Conservation (phyloP, 2,797 vertebrate genomes). For the Rallus crepitans region DNA sequence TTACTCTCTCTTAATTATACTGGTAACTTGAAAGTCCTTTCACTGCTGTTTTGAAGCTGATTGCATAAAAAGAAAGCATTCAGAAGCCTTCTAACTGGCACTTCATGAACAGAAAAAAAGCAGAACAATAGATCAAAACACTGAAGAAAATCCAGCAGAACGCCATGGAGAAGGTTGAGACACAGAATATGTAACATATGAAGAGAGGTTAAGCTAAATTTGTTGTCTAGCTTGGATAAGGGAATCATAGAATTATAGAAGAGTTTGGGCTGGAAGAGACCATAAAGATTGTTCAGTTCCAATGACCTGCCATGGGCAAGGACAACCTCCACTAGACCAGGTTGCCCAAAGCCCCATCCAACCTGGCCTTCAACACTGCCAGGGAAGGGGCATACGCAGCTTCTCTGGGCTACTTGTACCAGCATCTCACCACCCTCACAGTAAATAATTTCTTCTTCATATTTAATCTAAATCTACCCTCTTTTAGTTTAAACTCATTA, state of each 20-base stretch:
- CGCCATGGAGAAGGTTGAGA: background rate
- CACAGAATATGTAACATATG: background rate
- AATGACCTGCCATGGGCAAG: too few relatives aligned
- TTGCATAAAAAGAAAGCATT: background rate
- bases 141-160: background rate
- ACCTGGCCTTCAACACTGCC: too few relatives aligned
- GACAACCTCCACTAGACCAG: too few relatives aligned
- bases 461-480: too few relatives aligned
- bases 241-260: background rate
- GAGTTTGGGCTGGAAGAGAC: too few relatives aligned
- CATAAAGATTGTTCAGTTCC: too few relatives aligned
- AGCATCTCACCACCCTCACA: too few relatives aligned
- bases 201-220: background rate
- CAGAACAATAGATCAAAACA: accelerated
- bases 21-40: background rate
- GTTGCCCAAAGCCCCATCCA: too few relatives aligned
- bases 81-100: background rate
- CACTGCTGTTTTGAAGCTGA: background rate
- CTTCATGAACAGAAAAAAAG: background rate
- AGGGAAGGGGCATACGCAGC: too few relatives aligned
- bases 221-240: background rate
- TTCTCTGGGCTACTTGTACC: too few relatives aligned
- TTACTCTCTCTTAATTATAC: background rate
- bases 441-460: too few relatives aligned
- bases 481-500: too few relatives aligned